Conservation (phyloP, 2,888 invertebrate genomes). For the Dermolepida albohirtum region DNA sequence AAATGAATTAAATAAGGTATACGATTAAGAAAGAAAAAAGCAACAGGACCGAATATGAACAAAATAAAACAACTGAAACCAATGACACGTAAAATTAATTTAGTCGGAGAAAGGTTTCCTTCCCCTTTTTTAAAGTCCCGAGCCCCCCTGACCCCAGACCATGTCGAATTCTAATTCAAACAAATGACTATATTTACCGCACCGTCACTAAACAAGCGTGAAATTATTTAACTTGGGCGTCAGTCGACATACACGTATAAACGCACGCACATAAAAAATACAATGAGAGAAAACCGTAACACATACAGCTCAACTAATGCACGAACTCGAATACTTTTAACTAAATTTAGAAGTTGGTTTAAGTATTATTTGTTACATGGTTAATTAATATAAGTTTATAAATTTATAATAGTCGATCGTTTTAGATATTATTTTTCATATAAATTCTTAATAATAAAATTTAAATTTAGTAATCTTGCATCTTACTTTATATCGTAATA, state of each 20-base stretch:
- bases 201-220: constrained; percentile 44
- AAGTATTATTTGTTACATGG: background rate
- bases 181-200: constrained; percentile 45
- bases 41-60: background rate
- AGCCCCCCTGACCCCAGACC: constrained; percentile 40
- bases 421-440: background rate
- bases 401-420: background rate
- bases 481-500: no score
- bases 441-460: no score
- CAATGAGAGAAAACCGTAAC: constrained; percentile 13
- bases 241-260: constrained; percentile 9
- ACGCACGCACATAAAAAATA: background rate
- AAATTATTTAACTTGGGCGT: constrained; percentile 41
- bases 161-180: constrained; percentile 48
- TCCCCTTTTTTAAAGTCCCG: constrained; percentile 24
- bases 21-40: background rate
- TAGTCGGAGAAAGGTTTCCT: constrained; percentile 46
- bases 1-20: background rate
- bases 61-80: constrained; percentile 47
- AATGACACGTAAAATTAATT: constrained; percentile 56
- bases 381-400: background rate
- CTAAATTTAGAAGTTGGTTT: background rate
- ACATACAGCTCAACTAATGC: background rate
- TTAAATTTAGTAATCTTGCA: no score
- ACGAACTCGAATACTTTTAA: background rate